A percentile compares a stretch with the other conserved stretches of the same genome.
These are phyloP conservation scores for Propithecus coquereli DNA, from an alignment of 2,113 vertebrate genomes.

Conservation along the genomic window DNA sequence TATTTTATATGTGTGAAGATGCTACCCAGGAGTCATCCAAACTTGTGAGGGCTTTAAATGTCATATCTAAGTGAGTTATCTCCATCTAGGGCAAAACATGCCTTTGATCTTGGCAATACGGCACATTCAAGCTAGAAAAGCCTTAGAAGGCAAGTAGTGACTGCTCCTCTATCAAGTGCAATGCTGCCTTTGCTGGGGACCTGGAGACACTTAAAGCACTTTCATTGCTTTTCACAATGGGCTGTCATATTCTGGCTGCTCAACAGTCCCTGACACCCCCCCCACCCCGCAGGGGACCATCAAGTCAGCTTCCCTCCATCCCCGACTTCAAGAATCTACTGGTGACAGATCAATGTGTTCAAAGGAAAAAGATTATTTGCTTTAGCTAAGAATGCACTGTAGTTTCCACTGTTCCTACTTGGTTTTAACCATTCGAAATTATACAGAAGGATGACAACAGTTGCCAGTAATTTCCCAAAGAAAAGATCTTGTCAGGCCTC, in stretches of 20 bases:
- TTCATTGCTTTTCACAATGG: not conserved
- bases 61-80: not conserved
- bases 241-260: not conserved
- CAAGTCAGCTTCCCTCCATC: not conserved
- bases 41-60: not conserved
- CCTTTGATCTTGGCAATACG: constrained; percentile 23
- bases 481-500: not conserved
- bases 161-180: not conserved
- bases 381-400: not conserved
- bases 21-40: not conserved
- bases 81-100: constrained; percentile 13
- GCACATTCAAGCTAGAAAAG: not conserved
- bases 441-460: not conserved
- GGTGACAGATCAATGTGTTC: not conserved
- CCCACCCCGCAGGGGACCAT: rapidly evolving
- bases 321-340: not conserved
- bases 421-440: not conserved
- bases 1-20: not conserved
- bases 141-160: constrained; percentile 4
- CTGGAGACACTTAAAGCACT: not conserved
- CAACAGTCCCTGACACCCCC: rapidly evolving
- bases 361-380: not conserved
- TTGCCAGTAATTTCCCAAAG: not conserved
- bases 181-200: not conserved
- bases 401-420: not conserved